These are phyloP conservation scores for Hepsetus odoe DNA, from an alignment of 2,113 vertebrate species.

Conservation along the genomic window DNA sequence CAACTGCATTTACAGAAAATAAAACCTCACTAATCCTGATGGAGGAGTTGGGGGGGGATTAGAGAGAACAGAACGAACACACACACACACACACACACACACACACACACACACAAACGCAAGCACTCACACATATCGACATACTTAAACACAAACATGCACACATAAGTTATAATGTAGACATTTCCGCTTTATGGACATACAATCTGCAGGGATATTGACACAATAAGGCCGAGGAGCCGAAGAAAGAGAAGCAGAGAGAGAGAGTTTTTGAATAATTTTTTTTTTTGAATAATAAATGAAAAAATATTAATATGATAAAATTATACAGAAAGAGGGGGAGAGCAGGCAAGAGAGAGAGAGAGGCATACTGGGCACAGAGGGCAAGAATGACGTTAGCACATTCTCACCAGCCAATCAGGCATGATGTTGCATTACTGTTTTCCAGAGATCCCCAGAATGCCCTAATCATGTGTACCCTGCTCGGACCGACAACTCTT, in stretches of 20 bases:
- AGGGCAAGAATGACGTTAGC: conserved; percentile 57
- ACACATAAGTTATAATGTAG: neutral
- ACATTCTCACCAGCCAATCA: conserved; percentile 74
- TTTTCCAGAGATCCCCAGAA: conserved; percentile 31
- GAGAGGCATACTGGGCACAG: conserved; percentile 11
- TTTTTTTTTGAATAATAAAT: neutral
- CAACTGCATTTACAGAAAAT: neutral
- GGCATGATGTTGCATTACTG: conserved; percentile 52
- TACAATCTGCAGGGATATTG: conserved; percentile 13
- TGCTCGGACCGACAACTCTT: neutral
- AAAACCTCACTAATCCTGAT: conserved; percentile 16
- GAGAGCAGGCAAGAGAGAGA: conserved; percentile 52
- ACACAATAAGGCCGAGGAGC: conserved; percentile 25
- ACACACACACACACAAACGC: neutral
- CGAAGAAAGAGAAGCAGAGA: conserved; percentile 38
- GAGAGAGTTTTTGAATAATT: neutral
- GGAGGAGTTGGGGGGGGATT: neutral
- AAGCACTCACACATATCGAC: too few species aligned
- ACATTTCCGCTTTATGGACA: neutral
- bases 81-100: conserved; percentile 7
- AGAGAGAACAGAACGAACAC: too few species aligned
- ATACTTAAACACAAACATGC: too few species aligned
- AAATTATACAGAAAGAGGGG: neutral
- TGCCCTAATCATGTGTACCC: neutral
- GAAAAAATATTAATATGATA: too few species aligned